Conservation (phyloP, 2,797 vertebrate species). For the Hippoglossus hippoglossus region DNA sequence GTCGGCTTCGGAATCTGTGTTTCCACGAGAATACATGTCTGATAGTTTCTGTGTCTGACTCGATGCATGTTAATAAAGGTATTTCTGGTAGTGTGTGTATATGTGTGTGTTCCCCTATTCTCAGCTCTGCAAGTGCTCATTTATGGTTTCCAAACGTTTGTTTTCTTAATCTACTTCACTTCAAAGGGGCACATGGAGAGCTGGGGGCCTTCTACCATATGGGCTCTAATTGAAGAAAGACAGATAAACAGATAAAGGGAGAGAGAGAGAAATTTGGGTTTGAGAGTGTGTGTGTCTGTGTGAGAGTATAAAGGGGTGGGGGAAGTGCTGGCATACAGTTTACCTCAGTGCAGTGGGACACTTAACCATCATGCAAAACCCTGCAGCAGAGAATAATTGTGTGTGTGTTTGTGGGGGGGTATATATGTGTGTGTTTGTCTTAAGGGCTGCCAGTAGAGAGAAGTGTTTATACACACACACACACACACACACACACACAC, state of each 20-base stretch:
- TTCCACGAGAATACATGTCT: not conserved
- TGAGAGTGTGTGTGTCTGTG: conserved; percentile 11
- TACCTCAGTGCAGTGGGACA: conserved; percentile 43
- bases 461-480: conserved; percentile 50
- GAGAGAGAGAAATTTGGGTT: not conserved
- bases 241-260: conserved; percentile 44
- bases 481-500: conserved; percentile 19
- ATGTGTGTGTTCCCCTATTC: conserved; percentile 16
- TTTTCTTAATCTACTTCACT: conserved; percentile 76
- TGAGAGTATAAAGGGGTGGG: not conserved
- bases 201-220: conserved; percentile 68
- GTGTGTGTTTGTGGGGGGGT: conserved; percentile 6
- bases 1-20: not conserved
- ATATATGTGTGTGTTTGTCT: conserved; percentile 27
- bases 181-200: conserved; percentile 75
- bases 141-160: conserved; percentile 69
- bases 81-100: conserved; percentile 15
- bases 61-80: conserved; percentile 33
- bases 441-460: conserved; percentile 48
- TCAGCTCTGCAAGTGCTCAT: conserved; percentile 60
- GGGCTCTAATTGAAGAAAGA: conserved; percentile 70
- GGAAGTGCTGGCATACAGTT: conserved; percentile 28
- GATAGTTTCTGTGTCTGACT: conserved; percentile 11
- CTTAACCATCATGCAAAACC: conserved; percentile 48
- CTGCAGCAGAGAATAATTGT: conserved; percentile 36